These are phyloP conservation scores for Hypena proboscidalis DNA, from an alignment of 2,888 invertebrate species.

Conservation along the genomic window DNA sequence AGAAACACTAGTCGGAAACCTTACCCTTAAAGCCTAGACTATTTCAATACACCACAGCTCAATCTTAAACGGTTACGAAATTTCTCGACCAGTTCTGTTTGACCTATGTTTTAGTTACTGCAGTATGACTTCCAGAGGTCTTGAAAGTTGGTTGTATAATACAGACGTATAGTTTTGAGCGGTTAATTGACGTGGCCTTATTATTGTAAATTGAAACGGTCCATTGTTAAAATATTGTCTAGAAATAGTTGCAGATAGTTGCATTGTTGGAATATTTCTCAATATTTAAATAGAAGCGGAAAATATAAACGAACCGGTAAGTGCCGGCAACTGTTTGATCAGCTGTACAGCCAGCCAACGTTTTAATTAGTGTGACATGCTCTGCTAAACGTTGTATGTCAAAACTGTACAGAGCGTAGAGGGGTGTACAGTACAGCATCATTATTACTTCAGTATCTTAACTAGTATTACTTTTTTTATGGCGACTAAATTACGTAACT, in stretches of 20 bases:
- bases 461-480: no score
- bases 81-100: constrained; percentile 31
- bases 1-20: not conserved
- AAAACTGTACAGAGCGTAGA: no score
- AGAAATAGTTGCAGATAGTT: constrained; percentile 12
- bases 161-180: constrained; percentile 28
- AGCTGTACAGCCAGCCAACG: not conserved
- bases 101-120: constrained; percentile 19
- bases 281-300: constrained; percentile 17
- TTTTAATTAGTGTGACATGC: not conserved
- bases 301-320: constrained; percentile 2
- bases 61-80: constrained; percentile 22
- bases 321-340: constrained; percentile 18
- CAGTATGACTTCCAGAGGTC: constrained; percentile 30
- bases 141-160: constrained; percentile 27
- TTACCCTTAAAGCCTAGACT: not conserved
- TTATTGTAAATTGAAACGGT: constrained; percentile 32
- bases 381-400: no score
- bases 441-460: no score
- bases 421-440: no score
- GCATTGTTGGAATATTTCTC: no score
- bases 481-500: no score
- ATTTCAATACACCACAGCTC: constrained; percentile 29
- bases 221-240: constrained; percentile 23
- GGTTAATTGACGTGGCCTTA: constrained; percentile 42